Percentiles rank a stretch among this genome's conserved stretches.
Conservation (phyloP, 1,140 invertebrate species). For the Eulimnadia texana region DNA sequence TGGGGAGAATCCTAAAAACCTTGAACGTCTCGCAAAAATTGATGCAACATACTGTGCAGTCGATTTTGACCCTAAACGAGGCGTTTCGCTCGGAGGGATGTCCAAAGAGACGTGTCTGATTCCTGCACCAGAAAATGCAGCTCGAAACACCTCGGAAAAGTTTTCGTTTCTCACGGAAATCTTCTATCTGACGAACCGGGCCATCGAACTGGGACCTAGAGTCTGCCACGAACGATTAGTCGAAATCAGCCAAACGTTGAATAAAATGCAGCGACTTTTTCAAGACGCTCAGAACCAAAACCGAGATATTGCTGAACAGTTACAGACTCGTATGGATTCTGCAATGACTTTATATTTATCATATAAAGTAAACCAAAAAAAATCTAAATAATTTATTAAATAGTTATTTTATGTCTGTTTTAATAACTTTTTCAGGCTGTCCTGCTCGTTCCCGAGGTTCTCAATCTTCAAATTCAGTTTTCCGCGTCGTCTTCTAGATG, state of each 20-base stretch:
- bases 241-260: constrained; percentile 50
- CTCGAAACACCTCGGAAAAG: constrained; percentile 17
- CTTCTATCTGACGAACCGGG: constrained; percentile 77
- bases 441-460: constrained; percentile 9
- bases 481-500: constrained; percentile 8
- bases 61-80: constrained; percentile 28
- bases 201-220: constrained; percentile 65
- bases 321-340: constrained; percentile 45
- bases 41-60: constrained; percentile 70
- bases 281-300: constrained; percentile 39
- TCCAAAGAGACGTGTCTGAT: constrained; percentile 60
- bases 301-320: constrained; percentile 38
- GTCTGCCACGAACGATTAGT: constrained; percentile 62
- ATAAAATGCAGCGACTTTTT: constrained; percentile 52
- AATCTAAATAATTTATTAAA: neutral
- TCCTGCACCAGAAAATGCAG: constrained; percentile 35
- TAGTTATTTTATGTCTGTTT: no score
- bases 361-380: constrained; percentile 33
- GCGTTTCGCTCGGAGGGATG: constrained; percentile 50
- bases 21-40: constrained; percentile 50
- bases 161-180: constrained; percentile 80
- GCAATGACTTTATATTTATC: constrained; percentile 39
- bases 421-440: neutral
- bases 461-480: constrained; percentile 6
- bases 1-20: constrained; percentile 32